Percentiles rank a stretch among this genome's conserved stretches.
These are phyloP conservation scores for Cetonia aurata DNA, from an alignment of 2,888 invertebrate genomes.

Conservation along the genomic window DNA sequence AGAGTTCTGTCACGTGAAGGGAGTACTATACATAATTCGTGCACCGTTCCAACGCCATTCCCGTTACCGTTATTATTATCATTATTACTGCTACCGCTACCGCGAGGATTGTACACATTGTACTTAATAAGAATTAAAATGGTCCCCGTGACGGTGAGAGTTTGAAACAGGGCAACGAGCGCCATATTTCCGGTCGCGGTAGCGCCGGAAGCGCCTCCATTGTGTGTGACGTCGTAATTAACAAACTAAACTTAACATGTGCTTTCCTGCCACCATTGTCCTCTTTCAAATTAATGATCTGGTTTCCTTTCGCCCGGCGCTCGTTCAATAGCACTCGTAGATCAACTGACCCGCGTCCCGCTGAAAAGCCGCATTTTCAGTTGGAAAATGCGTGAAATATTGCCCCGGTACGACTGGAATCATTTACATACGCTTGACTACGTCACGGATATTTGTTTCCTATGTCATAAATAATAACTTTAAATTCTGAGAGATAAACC, in stretches of 20 bases:
- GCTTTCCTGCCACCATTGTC: constrained; percentile 69
- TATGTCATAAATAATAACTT: constrained; percentile 8
- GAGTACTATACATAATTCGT: constrained; percentile 2
- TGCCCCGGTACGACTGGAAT: constrained; percentile 51
- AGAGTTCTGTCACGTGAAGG: constrained; percentile 2
- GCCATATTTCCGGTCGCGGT: constrained; percentile 64
- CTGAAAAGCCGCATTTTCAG: constrained; percentile 54
- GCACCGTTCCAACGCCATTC: constrained; percentile 10
- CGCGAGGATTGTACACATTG: constrained; percentile 37
- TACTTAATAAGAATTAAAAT: constrained; percentile 54
- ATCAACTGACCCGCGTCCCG: constrained; percentile 64
- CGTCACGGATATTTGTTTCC: constrained; percentile 32
- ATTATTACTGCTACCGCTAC: constrained; percentile 20
- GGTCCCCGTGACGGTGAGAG: constrained; percentile 55
- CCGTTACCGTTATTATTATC: constrained; percentile 24
- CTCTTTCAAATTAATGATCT: constrained; percentile 66
- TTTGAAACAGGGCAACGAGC: constrained; percentile 62
- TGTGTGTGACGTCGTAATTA: constrained; percentile 68
- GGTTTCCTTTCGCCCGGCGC: constrained; percentile 61
- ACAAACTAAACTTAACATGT: constrained; percentile 70
- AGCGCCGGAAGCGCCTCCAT: constrained; percentile 64
- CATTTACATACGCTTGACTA: constrained; percentile 52
- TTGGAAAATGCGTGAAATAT: constrained; percentile 57
- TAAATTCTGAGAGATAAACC: not conserved
- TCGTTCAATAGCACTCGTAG: constrained; percentile 63